A percentile compares a stretch with the other conserved stretches of the same genome.
phyloP scores from a whole-genome alignment of 2,888 invertebrate species.

The Frankliniella intonsa region DNA sequence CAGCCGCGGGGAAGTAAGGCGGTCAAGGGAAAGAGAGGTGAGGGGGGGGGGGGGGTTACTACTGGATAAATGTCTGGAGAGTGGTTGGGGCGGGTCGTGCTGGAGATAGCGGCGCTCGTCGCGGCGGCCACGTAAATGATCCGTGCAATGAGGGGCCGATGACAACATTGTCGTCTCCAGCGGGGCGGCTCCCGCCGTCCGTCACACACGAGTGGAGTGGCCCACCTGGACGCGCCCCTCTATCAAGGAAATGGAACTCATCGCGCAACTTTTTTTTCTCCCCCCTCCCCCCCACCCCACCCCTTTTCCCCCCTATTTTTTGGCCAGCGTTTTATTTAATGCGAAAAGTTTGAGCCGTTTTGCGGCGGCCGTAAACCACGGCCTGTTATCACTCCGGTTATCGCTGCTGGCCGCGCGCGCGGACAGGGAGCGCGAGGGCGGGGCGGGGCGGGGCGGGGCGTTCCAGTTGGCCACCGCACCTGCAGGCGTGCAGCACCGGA shows the following conservation, averaged over 20 bases:
- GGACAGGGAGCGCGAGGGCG: not conserved
- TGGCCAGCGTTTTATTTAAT: slow-evolving; percentile 25
- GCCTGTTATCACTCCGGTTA: slow-evolving; percentile 23
- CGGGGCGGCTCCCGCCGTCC: not conserved
- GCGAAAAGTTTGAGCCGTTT: slow-evolving; percentile 19
- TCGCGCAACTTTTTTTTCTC: not conserved
- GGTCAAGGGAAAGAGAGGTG: no score
- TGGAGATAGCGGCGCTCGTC: not conserved
- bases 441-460: no score
- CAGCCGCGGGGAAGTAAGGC: not conserved
- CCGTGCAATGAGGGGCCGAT: not conserved
- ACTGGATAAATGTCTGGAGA: no score
- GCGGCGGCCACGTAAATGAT: not conserved
- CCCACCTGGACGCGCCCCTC: no score
- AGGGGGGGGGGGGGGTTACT: no score
- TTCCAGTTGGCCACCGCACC: no score
- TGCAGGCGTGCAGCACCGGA: no score
- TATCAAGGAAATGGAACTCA: not conserved
- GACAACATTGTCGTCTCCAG: not conserved
- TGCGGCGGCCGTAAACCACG: not conserved
- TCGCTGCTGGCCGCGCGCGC: not conserved
- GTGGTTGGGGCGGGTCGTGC: not conserved
- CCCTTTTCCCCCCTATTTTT: not conserved
- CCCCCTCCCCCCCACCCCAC: not conserved
- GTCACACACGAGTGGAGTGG: no score